phyloP scores from a whole-genome alignment of 23 tunicate species.

The Halocynthia aurantium region DNA sequence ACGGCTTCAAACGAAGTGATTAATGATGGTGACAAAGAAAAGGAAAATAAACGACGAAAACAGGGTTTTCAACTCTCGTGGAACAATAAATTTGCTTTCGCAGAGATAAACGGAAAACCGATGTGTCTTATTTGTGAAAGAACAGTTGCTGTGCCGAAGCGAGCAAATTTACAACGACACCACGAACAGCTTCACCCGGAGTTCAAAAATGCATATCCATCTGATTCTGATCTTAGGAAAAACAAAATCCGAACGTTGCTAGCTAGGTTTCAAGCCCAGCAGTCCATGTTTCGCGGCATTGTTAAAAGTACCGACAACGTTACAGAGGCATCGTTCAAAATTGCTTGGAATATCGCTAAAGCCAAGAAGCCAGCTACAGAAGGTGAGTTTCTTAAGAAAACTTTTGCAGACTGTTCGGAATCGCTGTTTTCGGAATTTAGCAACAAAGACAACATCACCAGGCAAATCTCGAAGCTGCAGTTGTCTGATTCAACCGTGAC shows the following conservation, averaged over 20 bases:
- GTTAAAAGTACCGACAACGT: slow-evolving; percentile 12
- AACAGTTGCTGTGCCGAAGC: slow-evolving; percentile 3
- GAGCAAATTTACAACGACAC: slow-evolving; percentile 14
- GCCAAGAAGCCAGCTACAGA: not conserved
- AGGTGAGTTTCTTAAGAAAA: slow-evolving; percentile 13
- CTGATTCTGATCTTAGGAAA: slow-evolving; percentile 6
- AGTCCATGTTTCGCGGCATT: slow-evolving; percentile 18
- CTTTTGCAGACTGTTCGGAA: slow-evolving; percentile 13
- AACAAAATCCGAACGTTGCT: slow-evolving; percentile 19
- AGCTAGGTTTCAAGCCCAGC: slow-evolving; percentile 18
- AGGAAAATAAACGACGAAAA: too few species aligned
- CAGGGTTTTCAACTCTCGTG: slow-evolving; percentile 6
- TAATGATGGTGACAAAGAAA: slow-evolving; percentile 1
- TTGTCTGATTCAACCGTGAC: slow-evolving; percentile 21
- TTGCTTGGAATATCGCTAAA: slow-evolving; percentile 1
- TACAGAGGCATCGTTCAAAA: slow-evolving; percentile 9
- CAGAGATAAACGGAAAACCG: too few species aligned
- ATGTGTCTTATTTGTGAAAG: too few species aligned
- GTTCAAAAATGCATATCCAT: slow-evolving; percentile 11
- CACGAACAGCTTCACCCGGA: slow-evolving; percentile 21
- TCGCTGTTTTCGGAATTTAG: not conserved
- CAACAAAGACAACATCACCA: slow-evolving; percentile 5
- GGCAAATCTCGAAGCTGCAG: slow-evolving; percentile 18
- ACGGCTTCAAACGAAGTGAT: too few species aligned
- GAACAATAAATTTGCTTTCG: not conserved